These are phyloP conservation scores for Diarsia dahlii DNA, from an alignment of 2,888 invertebrate genomes.

Conservation along the genomic window DNA sequence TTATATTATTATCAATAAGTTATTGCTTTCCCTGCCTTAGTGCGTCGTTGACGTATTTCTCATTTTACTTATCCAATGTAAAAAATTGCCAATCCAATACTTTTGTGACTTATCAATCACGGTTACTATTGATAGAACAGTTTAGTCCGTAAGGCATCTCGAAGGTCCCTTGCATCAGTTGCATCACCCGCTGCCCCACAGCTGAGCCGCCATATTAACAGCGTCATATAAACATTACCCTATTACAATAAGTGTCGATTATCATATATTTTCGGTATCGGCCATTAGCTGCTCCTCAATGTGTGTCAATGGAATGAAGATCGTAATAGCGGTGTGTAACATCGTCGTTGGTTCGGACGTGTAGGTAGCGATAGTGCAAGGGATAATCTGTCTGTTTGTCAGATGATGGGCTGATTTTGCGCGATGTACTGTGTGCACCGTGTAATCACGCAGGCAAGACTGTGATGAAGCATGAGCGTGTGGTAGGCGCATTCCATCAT, in stretches of 20 bases:
- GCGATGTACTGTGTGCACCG: background rate
- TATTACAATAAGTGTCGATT: constrained; percentile 52
- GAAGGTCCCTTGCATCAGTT: constrained; percentile 53
- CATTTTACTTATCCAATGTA: too few relatives aligned
- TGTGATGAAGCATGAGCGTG: too few relatives aligned
- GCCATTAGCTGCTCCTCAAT: constrained; percentile 44
- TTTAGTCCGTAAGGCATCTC: constrained; percentile 1
- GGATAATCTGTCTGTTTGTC: constrained; percentile 7
- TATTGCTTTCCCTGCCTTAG: too few relatives aligned
- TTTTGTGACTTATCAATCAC: too few relatives aligned
- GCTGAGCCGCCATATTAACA: constrained; percentile 21
- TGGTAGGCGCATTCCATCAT: too few relatives aligned
- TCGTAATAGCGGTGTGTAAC: constrained; percentile 40
- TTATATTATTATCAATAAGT: too few relatives aligned
- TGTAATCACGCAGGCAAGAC: too few relatives aligned
- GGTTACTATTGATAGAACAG: too few relatives aligned
- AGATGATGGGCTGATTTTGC: background rate
- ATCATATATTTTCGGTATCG: constrained; percentile 50
- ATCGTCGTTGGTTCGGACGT: background rate
- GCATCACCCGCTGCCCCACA: constrained; percentile 28
- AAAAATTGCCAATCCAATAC: too few relatives aligned
- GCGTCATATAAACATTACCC: constrained; percentile 36
- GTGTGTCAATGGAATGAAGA: constrained; percentile 48
- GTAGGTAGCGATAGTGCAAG: too few relatives aligned
- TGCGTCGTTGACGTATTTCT: too few relatives aligned